phyloP scores from a whole-genome alignment of 2,113 vertebrate genomes.

The Saiga tatarica region DNA sequence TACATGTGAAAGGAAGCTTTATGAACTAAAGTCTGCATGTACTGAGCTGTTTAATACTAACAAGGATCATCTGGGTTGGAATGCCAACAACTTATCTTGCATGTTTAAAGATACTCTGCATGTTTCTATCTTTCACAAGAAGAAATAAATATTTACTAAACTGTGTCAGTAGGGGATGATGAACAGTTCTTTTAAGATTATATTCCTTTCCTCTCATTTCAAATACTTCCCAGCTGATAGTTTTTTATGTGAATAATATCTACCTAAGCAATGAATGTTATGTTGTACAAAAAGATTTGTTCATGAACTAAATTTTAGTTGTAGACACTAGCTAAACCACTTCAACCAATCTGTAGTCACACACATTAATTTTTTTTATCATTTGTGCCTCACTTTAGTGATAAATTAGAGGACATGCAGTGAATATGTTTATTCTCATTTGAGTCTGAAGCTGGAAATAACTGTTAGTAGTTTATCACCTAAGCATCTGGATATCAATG shows the following conservation, averaged over 20 bases:
- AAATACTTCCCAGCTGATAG: background rate
- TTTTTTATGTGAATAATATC: background rate
- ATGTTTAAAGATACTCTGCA: slow-evolving; percentile 64
- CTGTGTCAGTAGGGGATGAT: background rate
- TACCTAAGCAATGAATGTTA: background rate
- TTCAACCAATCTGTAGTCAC: slow-evolving; percentile 50
- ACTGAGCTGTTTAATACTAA: slow-evolving; percentile 53
- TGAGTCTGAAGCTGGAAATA: slow-evolving; percentile 62
- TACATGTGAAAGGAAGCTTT: background rate
- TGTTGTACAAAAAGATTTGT: slow-evolving; percentile 44
- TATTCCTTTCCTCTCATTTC: background rate
- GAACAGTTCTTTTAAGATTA: slow-evolving; percentile 13
- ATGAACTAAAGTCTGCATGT: background rate
- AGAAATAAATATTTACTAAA: slow-evolving; percentile 43
- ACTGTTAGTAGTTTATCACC: slow-evolving; percentile 55
- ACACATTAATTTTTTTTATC: slow-evolving; percentile 23
- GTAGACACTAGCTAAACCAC: slow-evolving; percentile 45
- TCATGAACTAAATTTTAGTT: slow-evolving; percentile 69
- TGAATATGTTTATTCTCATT: slow-evolving; percentile 42
- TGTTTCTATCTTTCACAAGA: slow-evolving; percentile 37
- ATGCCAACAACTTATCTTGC: slow-evolving; percentile 48
- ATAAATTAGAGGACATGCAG: slow-evolving; percentile 50
- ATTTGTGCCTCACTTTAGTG: slow-evolving; percentile 53
- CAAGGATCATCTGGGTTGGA: slow-evolving; percentile 29
- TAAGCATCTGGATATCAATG: slow-evolving; percentile 26